Base-by-base conservation (phyloP, 2,113 vertebrate species). In the Lagopus leucura region DNA sequence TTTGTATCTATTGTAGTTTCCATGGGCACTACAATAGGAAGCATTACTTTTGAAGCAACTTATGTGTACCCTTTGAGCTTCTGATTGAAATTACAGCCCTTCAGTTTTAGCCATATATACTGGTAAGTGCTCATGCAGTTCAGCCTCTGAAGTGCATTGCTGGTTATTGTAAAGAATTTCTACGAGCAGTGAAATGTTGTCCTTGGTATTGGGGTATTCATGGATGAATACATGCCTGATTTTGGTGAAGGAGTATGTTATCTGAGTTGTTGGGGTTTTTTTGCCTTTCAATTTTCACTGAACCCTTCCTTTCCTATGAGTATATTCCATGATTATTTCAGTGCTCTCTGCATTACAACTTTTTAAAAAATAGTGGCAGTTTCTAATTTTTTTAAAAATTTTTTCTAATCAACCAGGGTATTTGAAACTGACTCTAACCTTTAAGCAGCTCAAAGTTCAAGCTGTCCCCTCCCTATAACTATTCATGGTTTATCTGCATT, bases 141-240 rank as follows among this genome's bases (percentile, higher is more conserved):
- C 54, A 66, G 42, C 22, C 28, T 34, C 32, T 48, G 72, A 17
- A 30, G 30, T 42, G 1, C 10, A 11, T 50, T 52, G 20, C 21
- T 36, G 52, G 27, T 36, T 15, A 60, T 10, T 16, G 52, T 24
- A 73, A 70, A 73, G 28, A 14, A 24, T 21, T 5, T 28, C 1
- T 25, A 2, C 0, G 0, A n/a, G 20, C 11, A 40, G 22, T 34
- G 54, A 52, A 60, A 36, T 21, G n/a, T 75, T 52, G 13, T 75
- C 34, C 43, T 52, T 20, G 47, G 43, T 6, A 79, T 25, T 19
- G 38, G 47, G 47, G 36, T 43, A 12, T 16, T 69, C 32, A 38
- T 1, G 1, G 54, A 7, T 27, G 54, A 69, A 6, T 17, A 30
- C 3, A 11, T 45, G 16, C 7, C n/a, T 45, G 8, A 1, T 64